Base-by-base conservation (phyloP, 2,113 vertebrate species). In the Hippocampus abdominalis region DNA sequence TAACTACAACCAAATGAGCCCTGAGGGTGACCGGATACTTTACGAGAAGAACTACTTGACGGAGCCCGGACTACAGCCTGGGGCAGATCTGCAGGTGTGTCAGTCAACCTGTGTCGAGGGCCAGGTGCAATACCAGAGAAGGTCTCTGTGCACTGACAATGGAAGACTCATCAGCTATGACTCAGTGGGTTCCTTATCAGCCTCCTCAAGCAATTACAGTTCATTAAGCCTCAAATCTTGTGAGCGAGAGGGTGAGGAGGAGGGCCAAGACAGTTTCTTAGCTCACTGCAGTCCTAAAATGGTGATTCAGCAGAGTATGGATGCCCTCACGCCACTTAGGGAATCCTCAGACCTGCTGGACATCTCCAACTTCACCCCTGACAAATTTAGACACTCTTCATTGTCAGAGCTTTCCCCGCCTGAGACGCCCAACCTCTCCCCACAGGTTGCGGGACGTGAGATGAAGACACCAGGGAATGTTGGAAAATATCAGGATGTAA, bases 331-430 rank as follows among this genome's bases (percentile, higher is more conserved):
- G 62, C 97, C 97, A 59, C 74, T 99, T 82, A 95, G 97, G 86
- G 97, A 99, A 90, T 98, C 97, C 76, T 94, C 94, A 61, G 97
- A 99, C 89, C 94, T 99, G 85, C 93, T 99, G 83, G 97, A 99
- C 87, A 99, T 99, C 87, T 99, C 97, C 68, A 99, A 99, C 93
- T 99, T 99, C 86, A 99, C 97, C 64, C 97, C 97, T 40, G 97
- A 99, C 91, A 98, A 98, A 88, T 99, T 99, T 90, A 94, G 96
- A 86, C 96, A 98, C 89, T 95, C 95, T 2, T 97, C 96, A 23
- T 92, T 98, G 84, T 97, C 96, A 6, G 96, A 98, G 86, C 94
- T 98, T 81, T 99, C 96, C 67, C 96, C 97, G 74, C 96, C 97
- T 0, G 95, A 98, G 86, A 99, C 97, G 67, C 97, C 97, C 46